A percentile compares a stretch with the other conserved stretches of the same genome.
These are phyloP conservation scores for Riptortus pedestris DNA, from an alignment of 1,140 invertebrate species.

Conservation along the genomic window DNA sequence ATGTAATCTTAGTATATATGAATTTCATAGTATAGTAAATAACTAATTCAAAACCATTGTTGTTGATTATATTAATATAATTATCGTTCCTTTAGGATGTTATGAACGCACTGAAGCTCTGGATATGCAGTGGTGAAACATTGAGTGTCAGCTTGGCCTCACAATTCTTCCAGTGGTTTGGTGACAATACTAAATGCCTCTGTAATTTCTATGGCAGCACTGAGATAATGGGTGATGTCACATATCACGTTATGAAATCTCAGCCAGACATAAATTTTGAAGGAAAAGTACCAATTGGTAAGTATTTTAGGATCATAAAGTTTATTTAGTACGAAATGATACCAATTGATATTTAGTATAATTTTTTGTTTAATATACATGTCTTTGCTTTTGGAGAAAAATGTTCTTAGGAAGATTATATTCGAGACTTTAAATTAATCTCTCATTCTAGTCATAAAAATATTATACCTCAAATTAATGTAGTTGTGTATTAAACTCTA, in stretches of 20 bases:
- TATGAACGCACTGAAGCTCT: constrained; percentile 46
- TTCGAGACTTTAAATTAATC: too few species aligned
- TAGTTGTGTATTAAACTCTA: too few species aligned
- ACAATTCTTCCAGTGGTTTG: constrained; percentile 62
- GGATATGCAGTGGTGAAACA: constrained; percentile 75
- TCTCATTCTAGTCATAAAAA: too few species aligned
- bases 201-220: constrained; percentile 86
- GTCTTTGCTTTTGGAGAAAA: too few species aligned
- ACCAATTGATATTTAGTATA: neutral
- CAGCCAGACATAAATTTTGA: constrained; percentile 47
- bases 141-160: constrained; percentile 52
- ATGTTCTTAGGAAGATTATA: too few species aligned
- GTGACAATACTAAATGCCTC: constrained; percentile 40
- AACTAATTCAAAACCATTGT: too few species aligned
- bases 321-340: neutral
- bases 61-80: too few species aligned
- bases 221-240: constrained; percentile 75
- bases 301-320: constrained; percentile 30
- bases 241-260: constrained; percentile 46
- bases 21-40: too few species aligned
- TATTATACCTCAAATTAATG: too few species aligned
- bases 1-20: too few species aligned
- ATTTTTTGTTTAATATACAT: too few species aligned
- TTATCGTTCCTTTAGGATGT: constrained; percentile 21
- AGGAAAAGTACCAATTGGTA: constrained; percentile 70